phyloP scores from a whole-genome alignment of 2,797 vertebrate species.

The Orientallactaga sibirica region DNA sequence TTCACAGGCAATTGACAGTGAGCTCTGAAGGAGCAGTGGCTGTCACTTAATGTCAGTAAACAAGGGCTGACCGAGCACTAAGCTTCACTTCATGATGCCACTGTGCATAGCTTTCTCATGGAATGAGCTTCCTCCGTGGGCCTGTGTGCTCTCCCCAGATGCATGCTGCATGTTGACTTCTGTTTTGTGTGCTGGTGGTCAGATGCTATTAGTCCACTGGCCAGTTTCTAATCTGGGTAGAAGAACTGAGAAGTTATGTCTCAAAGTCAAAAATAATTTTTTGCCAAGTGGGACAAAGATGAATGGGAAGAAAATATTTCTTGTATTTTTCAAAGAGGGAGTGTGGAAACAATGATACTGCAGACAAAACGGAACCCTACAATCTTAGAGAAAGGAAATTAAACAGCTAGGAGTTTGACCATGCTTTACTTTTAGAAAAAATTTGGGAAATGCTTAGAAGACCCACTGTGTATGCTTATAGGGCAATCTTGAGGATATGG shows the following conservation, averaged over 20 bases:
- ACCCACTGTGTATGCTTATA: conserved; percentile 79
- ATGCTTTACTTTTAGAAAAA: conserved; percentile 27
- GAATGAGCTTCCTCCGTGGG: background rate
- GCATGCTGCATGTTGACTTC: background rate
- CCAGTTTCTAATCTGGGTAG: background rate
- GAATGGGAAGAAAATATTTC: conserved; percentile 1
- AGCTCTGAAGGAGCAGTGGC: background rate
- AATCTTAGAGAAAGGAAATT: conserved; percentile 13
- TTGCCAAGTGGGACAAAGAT: conserved; percentile 56
- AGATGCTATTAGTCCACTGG: background rate
- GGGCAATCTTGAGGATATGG: conserved; percentile 88
- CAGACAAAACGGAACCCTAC: background rate
- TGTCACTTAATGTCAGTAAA: background rate
- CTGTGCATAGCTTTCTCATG: background rate
- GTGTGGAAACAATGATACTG: background rate
- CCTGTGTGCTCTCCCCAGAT: background rate
- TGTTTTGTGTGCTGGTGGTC: background rate
- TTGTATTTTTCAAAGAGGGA: conserved; percentile 47
- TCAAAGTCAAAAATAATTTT: conserved; percentile 28
- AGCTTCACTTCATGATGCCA: background rate
- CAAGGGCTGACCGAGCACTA: background rate
- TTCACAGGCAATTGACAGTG: background rate
- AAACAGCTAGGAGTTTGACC: conserved; percentile 12
- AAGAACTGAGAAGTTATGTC: background rate
- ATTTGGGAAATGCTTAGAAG: conserved; percentile 42